Conservation (phyloP, 1,140 invertebrate species). For the Pseudomyrmex cubaensis region DNA sequence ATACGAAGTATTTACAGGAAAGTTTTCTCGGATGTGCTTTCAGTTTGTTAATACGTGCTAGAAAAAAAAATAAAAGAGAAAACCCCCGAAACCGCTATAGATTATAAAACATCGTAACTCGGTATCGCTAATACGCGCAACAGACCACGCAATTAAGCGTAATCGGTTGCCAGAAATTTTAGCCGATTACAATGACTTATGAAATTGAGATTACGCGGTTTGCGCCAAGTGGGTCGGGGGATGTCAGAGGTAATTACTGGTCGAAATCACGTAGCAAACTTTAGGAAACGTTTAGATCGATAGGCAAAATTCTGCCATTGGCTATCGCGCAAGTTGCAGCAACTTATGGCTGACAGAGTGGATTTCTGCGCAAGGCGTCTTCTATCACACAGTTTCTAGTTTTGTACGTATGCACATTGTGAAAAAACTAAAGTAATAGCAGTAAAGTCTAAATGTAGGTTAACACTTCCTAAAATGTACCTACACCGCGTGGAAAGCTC, state of each 20-base stretch:
- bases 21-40: neutral
- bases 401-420: constrained; percentile 40
- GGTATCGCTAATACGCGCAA: too few species aligned
- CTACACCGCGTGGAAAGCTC: constrained; percentile 3
- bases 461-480: neutral
- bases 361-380: constrained; percentile 41
- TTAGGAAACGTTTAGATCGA: constrained; percentile 53
- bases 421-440: constrained; percentile 16
- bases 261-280: constrained; percentile 55
- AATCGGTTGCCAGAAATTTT: constrained; percentile 30
- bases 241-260: constrained; percentile 49
- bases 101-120: too few species aligned
- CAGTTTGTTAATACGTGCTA: too few species aligned
- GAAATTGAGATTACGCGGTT: constrained; percentile 52
- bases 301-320: constrained; percentile 45
- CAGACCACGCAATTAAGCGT: neutral
- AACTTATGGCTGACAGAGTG: constrained; percentile 47
- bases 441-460: constrained; percentile 19
- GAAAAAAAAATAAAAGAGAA: too few species aligned
- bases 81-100: too few species aligned
- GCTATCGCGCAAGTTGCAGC: constrained; percentile 22
- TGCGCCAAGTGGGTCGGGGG: constrained; percentile 37
- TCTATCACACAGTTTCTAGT: constrained; percentile 35
- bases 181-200: constrained; percentile 49
- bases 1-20: neutral